Evolutionary conservation across 1,140 invertebrate species (phyloP).

Genomic region (Cotesia chilonis): DNA sequence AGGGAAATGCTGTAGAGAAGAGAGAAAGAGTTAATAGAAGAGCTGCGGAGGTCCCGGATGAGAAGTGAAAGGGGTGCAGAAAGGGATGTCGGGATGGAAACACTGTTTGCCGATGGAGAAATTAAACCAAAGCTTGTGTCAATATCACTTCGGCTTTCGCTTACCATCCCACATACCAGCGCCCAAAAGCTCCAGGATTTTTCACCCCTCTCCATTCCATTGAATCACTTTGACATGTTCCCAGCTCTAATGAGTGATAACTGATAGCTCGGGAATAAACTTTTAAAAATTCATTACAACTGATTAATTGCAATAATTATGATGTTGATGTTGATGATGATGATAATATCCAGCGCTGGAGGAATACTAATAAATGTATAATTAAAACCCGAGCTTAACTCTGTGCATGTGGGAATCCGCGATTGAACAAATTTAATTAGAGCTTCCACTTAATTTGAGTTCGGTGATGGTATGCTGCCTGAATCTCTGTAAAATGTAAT

Average conservation of each 20-base stretch:
- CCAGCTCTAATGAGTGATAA: background rate
- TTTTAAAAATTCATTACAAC: too few species aligned
- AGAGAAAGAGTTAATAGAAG: constrained; percentile 12
- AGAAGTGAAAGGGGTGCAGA: constrained; percentile 16
- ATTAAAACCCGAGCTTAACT: constrained; percentile 44
- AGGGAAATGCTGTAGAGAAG: background rate
- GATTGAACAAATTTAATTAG: constrained; percentile 53
- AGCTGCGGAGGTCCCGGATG: constrained; percentile 3
- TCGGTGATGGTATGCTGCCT: background rate
- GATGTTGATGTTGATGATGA: too few species aligned
- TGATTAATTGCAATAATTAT: too few species aligned
- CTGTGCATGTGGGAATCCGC: constrained; percentile 41
- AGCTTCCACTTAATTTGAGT: constrained; percentile 25
- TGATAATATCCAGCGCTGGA: too few species aligned
- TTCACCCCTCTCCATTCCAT: constrained; percentile 32
- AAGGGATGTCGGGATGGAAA: constrained; percentile 51
- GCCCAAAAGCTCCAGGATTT: background rate
- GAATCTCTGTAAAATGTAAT: background rate
- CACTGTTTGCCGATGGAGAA: constrained; percentile 61
- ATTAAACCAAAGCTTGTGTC: constrained; percentile 65
- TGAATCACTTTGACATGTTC: constrained; percentile 31
- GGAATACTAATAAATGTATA: constrained; percentile 46
- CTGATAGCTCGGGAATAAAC: background rate
- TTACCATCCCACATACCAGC: constrained; percentile 41
- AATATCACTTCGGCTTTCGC: constrained; percentile 62